phyloP scores from a whole-genome alignment of 2,113 vertebrate species.

The Marmota monax region DNA sequence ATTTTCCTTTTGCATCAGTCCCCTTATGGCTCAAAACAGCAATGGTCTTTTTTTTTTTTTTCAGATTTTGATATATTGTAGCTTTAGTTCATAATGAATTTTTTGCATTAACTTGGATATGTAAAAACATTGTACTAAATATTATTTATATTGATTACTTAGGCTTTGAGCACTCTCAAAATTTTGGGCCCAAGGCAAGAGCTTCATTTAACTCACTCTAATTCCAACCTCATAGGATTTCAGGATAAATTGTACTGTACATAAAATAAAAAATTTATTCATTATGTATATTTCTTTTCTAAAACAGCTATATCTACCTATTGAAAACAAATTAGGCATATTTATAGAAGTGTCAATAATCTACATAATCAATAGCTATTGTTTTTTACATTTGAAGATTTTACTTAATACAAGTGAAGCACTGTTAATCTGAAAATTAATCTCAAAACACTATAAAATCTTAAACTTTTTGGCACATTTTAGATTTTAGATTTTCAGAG shows the following conservation, averaged over 20 bases:
- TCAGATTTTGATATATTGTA: slow-evolving; percentile 26
- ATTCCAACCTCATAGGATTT: not conserved
- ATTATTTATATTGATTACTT: slow-evolving; percentile 60
- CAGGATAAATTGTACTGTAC: slow-evolving; percentile 20
- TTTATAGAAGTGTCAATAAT: slow-evolving; percentile 5
- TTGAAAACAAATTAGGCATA: slow-evolving; percentile 21
- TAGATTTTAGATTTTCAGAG: not conserved
- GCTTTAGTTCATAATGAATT: not conserved
- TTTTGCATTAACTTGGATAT: slow-evolving; percentile 45
- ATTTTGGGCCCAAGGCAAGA: not conserved
- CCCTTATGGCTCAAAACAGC: not conserved
- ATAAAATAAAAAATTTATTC: slow-evolving; percentile 1
- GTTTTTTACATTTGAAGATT: slow-evolving; percentile 48
- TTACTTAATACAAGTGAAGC: not conserved
- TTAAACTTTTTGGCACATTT: not conserved
- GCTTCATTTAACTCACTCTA: not conserved
- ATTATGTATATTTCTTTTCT: not conserved
- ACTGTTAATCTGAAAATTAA: not conserved
- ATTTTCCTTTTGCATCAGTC: slow-evolving; percentile 25
- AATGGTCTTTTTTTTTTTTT: not conserved
- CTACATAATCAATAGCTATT: not conserved
- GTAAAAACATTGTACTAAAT: not conserved
- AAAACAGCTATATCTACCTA: not conserved
- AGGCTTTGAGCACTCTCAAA: not conserved
- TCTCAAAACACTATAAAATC: not conserved